Conservation (phyloP, 2,797 vertebrate species). For the Aeoliscus strigatus region DNA sequence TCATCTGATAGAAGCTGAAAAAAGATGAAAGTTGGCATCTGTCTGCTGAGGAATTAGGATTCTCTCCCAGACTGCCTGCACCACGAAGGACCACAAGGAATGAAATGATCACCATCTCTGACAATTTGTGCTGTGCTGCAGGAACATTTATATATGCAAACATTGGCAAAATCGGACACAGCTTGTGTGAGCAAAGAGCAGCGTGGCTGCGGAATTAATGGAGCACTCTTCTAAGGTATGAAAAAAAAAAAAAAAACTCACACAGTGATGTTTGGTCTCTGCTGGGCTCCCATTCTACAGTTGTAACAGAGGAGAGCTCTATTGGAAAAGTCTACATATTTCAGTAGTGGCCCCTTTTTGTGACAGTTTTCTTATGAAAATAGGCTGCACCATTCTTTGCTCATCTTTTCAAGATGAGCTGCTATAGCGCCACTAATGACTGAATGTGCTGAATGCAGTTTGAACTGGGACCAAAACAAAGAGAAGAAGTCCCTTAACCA, state of each 20-base stretch:
- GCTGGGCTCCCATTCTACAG: conserved; percentile 2
- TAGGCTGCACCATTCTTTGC: conserved; percentile 32
- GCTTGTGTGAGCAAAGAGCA: conserved; percentile 33
- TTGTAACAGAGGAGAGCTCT: no score
- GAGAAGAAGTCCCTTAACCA: conserved; percentile 21
- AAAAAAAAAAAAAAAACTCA: no score
- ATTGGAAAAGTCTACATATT: conserved; percentile 16
- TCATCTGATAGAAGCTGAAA: conserved; percentile 42
- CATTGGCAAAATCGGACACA: conserved; percentile 37
- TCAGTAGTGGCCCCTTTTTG: conserved; percentile 17
- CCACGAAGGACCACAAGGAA: conserved; percentile 12
- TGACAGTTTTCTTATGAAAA: conserved; percentile 28
- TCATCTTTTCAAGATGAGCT: conserved; percentile 39
- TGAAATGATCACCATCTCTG: conserved; percentile 37
- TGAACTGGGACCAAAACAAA: conserved; percentile 22
- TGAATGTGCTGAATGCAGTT: conserved; percentile 28
- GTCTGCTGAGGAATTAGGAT: conserved; percentile 46
- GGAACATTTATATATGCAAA: conserved; percentile 36
- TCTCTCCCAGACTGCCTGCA: conserved; percentile 6
- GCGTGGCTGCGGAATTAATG: conserved; percentile 52
- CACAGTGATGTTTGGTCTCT: conserved; percentile 5
- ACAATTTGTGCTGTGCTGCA: conserved; percentile 27
- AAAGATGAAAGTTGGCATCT: conserved; percentile 55
- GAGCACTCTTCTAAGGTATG: conserved; percentile 43
- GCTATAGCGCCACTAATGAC: conserved; percentile 37